A percentile compares a stretch with the other conserved stretches of the same genome.
These are phyloP conservation scores for Gymnopithys bicolor DNA, from an alignment of 2,797 vertebrate genomes.

Conservation along the genomic window DNA sequence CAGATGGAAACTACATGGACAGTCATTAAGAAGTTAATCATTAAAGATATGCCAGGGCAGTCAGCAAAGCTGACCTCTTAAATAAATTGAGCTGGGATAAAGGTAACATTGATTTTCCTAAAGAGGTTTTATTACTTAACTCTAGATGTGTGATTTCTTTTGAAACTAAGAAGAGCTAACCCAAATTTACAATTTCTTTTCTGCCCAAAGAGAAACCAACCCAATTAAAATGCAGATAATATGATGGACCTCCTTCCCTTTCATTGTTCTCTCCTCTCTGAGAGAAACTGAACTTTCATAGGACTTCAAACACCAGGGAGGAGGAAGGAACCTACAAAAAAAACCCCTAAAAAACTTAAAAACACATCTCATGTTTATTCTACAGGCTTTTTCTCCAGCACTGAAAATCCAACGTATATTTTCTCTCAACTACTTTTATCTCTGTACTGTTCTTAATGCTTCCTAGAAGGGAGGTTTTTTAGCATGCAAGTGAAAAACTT, in stretches of 20 bases:
- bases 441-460: neutral
- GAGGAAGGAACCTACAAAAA: neutral
- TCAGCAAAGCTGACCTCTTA: conserved; percentile 8
- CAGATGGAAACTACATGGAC: neutral
- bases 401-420: neutral
- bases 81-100: conserved; percentile 10
- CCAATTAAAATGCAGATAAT: neutral
- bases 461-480: neutral
- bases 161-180: neutral
- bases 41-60: conserved; percentile 10
- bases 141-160: conserved; percentile 7
- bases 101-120: conserved; percentile 27
- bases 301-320: neutral
- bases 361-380: neutral
- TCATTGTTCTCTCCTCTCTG: neutral
- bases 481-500: neutral
- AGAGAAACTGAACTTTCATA: conserved; percentile 18
- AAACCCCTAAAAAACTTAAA: neutral
- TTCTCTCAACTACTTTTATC: neutral
- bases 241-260: neutral
- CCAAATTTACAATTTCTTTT: neutral
- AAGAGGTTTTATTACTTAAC: conserved; percentile 38
- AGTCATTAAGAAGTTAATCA: conserved; percentile 50
- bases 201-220: neutral
- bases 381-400: neutral